Percentiles rank a stretch among this genome's conserved stretches.
Conservation (phyloP, 2,888 invertebrate species). For the Eustalomyia histrio region DNA sequence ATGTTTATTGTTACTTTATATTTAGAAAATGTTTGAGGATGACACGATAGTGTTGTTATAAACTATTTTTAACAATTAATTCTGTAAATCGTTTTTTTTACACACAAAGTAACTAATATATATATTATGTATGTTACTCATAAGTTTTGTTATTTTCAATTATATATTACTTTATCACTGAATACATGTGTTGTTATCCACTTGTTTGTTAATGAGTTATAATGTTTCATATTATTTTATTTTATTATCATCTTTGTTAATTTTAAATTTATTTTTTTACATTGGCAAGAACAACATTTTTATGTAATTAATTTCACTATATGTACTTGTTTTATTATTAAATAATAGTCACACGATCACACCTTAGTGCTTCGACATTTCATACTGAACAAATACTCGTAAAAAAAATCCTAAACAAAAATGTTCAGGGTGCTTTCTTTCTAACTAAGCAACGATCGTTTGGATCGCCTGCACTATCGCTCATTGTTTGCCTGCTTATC, state of each 20-base stretch:
- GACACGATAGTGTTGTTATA: neutral
- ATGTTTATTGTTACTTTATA: no score
- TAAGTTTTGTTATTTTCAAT: neutral
- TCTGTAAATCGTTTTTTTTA: neutral
- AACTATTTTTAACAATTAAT: neutral
- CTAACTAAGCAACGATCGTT: slow-evolving; percentile 11
- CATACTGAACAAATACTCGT: neutral
- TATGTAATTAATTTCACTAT: neutral
- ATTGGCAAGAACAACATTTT: neutral
- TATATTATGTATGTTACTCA: neutral
- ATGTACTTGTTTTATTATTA: neutral
- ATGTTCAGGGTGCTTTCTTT: slow-evolving; percentile 5
- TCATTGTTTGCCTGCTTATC: slow-evolving; percentile 2
- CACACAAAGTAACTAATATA: neutral
- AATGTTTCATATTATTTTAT: neutral
- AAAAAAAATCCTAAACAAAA: neutral
- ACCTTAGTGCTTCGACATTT: slow-evolving; percentile 1
- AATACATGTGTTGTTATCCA: neutral
- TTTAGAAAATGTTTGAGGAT: neutral
- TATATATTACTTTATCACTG: neutral
- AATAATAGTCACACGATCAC: neutral
- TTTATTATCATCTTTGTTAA: neutral
- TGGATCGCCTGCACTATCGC: neutral
- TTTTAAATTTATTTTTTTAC: neutral
- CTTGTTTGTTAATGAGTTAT: neutral